phyloP scores from a whole-genome alignment of 1,140 invertebrate genomes.

The Brachionus koreanus region DNA sequence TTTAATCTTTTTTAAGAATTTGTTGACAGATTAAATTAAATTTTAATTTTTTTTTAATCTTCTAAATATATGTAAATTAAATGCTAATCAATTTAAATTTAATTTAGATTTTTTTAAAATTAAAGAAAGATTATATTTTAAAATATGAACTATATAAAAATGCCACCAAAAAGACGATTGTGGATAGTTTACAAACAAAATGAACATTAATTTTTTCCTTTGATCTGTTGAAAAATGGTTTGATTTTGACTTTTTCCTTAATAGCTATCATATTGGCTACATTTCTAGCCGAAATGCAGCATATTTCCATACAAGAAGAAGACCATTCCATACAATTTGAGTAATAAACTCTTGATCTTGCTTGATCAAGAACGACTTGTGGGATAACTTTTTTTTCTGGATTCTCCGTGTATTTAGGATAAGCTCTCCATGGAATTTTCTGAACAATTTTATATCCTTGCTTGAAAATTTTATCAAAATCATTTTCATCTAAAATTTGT shows the following conservation, averaged over 20 bases:
- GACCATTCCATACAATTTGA: constrained; percentile 28
- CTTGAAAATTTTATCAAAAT: constrained; percentile 30
- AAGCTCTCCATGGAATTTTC: constrained; percentile 13
- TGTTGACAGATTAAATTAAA: too few species aligned
- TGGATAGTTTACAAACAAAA: not conserved
- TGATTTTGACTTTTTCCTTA: constrained; percentile 3
- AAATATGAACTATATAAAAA: not conserved
- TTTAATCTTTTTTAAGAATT: too few species aligned
- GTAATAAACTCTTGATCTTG: constrained; percentile 1
- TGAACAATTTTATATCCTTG: not conserved
- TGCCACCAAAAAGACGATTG: not conserved
- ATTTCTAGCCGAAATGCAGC: constrained; percentile 2
- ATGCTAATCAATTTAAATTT: too few species aligned
- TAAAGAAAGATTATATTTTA: not conserved
- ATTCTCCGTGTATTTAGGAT: constrained; percentile 16
- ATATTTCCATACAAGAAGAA: constrained; percentile 44
- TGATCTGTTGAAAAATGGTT: not conserved
- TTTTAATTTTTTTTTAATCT: too few species aligned
- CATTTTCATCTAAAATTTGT: not conserved
- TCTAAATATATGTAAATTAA: too few species aligned
- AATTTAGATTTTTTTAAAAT: not conserved
- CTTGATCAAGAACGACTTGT: not conserved
- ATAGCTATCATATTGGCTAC: not conserved
- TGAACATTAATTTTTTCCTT: not conserved
- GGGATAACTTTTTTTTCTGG: not conserved